Evolutionary conservation across 37 sponge, comb jelly and placozoan species (phyloP).

Genomic region (Crambe crambe): DNA sequence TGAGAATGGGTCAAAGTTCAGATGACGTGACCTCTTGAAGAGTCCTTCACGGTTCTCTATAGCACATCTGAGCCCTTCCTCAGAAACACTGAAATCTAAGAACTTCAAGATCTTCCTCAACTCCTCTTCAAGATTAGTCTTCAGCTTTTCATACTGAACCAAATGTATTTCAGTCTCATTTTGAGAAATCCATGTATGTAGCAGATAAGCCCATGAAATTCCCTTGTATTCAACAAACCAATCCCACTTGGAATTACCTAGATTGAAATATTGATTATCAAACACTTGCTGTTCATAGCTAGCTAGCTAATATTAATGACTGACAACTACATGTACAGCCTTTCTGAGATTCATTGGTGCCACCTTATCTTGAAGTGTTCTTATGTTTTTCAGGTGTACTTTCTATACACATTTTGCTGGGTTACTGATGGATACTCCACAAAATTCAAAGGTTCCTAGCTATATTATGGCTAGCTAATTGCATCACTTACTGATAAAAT

Average conservation of each 20-base stretch:
- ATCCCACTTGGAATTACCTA: slow-evolving; percentile 64
- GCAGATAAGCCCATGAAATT: slow-evolving; percentile 38
- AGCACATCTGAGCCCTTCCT: slow-evolving; percentile 50
- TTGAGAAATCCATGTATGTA: slow-evolving; percentile 64
- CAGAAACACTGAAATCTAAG: slow-evolving; percentile 24
- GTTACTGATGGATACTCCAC: not conserved
- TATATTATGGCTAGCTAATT: not conserved
- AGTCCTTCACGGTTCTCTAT: slow-evolving; percentile 36
- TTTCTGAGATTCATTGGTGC: too few relatives aligned
- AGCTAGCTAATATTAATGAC: not conserved
- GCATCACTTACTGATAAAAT: slow-evolving; percentile 57
- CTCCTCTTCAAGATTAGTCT: slow-evolving; percentile 39
- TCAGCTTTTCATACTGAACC: slow-evolving; percentile 70
- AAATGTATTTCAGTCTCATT: slow-evolving; percentile 42
- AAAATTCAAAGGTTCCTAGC: too few relatives aligned
- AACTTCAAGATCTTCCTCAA: slow-evolving; percentile 58
- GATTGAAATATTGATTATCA: too few relatives aligned
- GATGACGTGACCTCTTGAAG: slow-evolving; percentile 55
- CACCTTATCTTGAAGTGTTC: too few relatives aligned
- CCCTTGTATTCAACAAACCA: slow-evolving; percentile 54
- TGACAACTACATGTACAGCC: not conserved
- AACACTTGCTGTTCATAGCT: too few relatives aligned
- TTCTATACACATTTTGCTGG: too few relatives aligned
- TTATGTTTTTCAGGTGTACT: too few relatives aligned
- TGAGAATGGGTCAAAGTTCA: slow-evolving; percentile 65